phyloP scores from a whole-genome alignment of 2,797 vertebrate species.

The Odontamblyopus rebecca region DNA sequence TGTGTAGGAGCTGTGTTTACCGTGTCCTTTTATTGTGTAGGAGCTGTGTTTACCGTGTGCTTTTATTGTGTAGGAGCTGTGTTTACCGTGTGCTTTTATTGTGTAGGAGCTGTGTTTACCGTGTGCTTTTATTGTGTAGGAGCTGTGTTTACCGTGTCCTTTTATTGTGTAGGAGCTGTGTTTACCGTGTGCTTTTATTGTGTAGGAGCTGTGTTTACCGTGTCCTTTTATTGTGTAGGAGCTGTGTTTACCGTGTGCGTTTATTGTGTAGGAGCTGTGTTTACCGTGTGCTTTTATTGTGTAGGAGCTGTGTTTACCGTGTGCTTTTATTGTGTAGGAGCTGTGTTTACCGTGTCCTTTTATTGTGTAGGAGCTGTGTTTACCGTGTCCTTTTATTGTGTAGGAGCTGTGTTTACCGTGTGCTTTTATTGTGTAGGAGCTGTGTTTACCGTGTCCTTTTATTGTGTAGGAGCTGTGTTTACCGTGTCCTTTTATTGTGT shows the following conservation, averaged over 20 bases:
- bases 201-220: neutral
- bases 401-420: neutral
- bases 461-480: conserved; percentile 15
- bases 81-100: neutral
- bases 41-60: no score
- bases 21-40: no score
- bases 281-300: no score
- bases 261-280: conserved; percentile 20
- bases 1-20: no score
- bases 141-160: no score
- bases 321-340: neutral
- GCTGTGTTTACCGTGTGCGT: neutral
- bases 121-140: conserved; percentile 9
- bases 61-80: neutral
- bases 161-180: no score
- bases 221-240: conserved; percentile 24
- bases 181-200: no score
- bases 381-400: no score
- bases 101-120: conserved; percentile 48
- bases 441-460: no score
- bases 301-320: neutral
- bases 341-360: no score
- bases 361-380: no score
- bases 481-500: no score
- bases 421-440: conserved; percentile 20